Conservation (phyloP, 2,888 invertebrate species). For the Esperia sulphurella region DNA sequence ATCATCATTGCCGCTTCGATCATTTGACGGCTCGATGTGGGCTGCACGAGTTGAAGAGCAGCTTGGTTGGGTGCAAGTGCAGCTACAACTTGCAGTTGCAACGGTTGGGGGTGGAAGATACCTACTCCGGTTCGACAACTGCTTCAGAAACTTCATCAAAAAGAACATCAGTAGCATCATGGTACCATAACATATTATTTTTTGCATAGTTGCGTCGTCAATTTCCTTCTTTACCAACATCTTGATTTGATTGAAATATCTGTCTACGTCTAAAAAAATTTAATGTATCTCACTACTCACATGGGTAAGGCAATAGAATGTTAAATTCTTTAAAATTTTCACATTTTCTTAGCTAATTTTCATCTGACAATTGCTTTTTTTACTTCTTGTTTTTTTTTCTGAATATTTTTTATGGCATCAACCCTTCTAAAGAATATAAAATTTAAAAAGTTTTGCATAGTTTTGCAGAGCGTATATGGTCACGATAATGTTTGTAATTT, state of each 20-base stretch:
- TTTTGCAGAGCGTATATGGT: no score
- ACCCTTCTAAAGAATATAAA: no score
- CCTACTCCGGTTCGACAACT: slow-evolving; percentile 15
- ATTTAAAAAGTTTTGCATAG: no score
- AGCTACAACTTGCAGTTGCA: no score
- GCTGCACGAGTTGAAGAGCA: neutral
- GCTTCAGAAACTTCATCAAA: slow-evolving; percentile 32
- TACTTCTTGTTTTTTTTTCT: neutral
- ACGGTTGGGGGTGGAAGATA: neutral
- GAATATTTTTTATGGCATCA: neutral
- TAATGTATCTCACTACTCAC: neutral
- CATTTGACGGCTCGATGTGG: neutral
- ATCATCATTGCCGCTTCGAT: slow-evolving; percentile 12
- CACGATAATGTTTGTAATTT: no score
- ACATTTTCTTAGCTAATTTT: neutral
- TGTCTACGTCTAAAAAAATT: neutral
- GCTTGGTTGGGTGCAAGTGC: neutral
- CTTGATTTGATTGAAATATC: slow-evolving; percentile 6
- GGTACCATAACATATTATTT: slow-evolving; percentile 32
- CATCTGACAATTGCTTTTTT: neutral
- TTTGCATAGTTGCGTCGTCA: slow-evolving; percentile 27
- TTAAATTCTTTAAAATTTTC: slow-evolving; percentile 8
- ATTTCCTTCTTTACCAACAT: slow-evolving; percentile 44
- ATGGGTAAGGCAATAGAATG: neutral
- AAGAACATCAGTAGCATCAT: slow-evolving; percentile 32